Conservation (phyloP, 2,113 vertebrate species). For the Melozone crissalis region DNA sequence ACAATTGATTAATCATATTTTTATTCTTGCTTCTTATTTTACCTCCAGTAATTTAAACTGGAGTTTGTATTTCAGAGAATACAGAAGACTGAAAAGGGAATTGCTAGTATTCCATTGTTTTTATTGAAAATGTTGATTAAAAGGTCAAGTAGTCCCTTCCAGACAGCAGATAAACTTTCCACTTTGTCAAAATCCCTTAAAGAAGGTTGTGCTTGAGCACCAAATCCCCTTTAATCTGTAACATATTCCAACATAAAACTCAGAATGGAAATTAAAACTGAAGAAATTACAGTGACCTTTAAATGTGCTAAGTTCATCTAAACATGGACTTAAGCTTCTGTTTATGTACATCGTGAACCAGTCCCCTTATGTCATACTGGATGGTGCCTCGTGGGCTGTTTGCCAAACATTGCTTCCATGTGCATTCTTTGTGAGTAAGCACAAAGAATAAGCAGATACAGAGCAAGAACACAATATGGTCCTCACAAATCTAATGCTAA, state of each 20-base stretch:
- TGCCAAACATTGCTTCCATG: not conserved
- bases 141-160: not conserved
- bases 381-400: not conserved
- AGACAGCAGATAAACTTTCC: not conserved
- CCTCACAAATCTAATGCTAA: not conserved
- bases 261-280: not conserved
- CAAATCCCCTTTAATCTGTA: not conserved
- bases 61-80: not conserved
- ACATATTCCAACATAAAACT: not conserved
- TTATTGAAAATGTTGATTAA: not conserved
- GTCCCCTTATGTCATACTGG: not conserved
- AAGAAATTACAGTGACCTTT: not conserved
- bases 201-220: not conserved
- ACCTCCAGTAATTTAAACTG: not conserved
- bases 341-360: not conserved
- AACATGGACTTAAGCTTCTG: not conserved
- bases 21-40: not conserved
- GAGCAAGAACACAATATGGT: not conserved
- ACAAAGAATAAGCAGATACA: not conserved
- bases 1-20: not conserved
- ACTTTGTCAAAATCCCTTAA: not conserved
- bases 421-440: not conserved
- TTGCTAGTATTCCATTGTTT: not conserved
- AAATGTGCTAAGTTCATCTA: not conserved
- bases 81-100: not conserved